Base-by-base conservation (phyloP, 2,113 vertebrate genomes). In the Paradoxurus hermaphroditus region DNA sequence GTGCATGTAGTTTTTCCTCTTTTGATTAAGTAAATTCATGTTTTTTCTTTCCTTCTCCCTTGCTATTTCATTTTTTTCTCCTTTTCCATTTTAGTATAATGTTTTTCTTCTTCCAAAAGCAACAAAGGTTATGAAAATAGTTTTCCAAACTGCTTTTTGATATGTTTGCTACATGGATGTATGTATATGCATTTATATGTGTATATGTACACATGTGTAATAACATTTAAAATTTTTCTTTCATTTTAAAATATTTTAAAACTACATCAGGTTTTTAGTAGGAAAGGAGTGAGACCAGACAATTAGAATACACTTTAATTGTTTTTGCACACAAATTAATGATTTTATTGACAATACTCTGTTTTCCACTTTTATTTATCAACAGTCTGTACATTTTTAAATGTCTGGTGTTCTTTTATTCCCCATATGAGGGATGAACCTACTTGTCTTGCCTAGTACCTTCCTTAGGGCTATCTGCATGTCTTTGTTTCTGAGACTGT, bases 401-500 rank as follows among this genome's bases (percentile, higher is more conserved):
- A 56, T 49, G 13, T 88, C 51, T 16, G 6, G 10, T 6, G 1
- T 3, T 86, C 68, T 87, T 93, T 94, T 93, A 31, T 36, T 93
- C 91, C 49, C 34, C 25, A 41, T 34, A 12, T 81, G 46, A 63
- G 39, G 49, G 18, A 78, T 68, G 90, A 86, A 49, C 11, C 41
- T 92, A 29, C 29, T 46, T 31, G 49, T 3, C 59, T 8, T 73
- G 7, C 2, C 53, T 79, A 86, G 5, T 19, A 91, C 53, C 68
- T 91, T 98, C 56, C 85, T 75, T 13, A 98, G 83, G 10, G 94
- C 95, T 62, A 3, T 53, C 67, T 95, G 94, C 88, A 98, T 96
- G 73, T 97, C 95, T 67, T 83, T 96, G 39, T 98, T 98, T 53
- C 92, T 98, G 34, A 98, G 89, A 49, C 94, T 97, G 7, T 98